Evolutionary conservation across 2,888 invertebrate species (phyloP), one percentile per base, ranked within the genome.

Genomic region (Athetis lepigone): DNA sequence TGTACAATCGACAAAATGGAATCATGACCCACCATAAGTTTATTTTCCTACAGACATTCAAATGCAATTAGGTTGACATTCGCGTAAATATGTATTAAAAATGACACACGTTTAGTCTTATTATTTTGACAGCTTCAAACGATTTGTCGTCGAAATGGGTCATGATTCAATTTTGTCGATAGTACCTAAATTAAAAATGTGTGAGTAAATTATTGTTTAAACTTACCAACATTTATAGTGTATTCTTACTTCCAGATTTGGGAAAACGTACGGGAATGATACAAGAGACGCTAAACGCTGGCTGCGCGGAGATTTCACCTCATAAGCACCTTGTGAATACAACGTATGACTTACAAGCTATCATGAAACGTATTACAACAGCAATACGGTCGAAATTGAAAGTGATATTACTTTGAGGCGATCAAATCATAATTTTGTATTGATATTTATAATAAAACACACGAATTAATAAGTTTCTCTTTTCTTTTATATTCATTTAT

Each of bases 211-310:
- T n/a, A n/a, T n/a, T n/a, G n/a, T n/a, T n/a, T 39, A 1, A 25
- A 4, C 25, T 3, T 25, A 25, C 25, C 25, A 6, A 25, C 1
- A 29, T 11, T 11, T 33, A 33, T 7, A 18, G 7, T 8, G 25
- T 25, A 23, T 39, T 21, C 1, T 13, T 21, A 2, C 3, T 73
- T 93, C 21, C 83, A 97, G 97, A 84, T 96, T 96, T 90, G 98
- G 97, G 7, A 96, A 96, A 86, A 97, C 97, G 0, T 97, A 96
- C 86, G 97, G 97, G 21, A 96, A 96, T 77, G 97, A 97, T 81
- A 96, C 97, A 0, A 93, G 96, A 79, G 96, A 97, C 83, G 97
- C 97, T 0, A 97, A 97, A 85, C 92, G 96, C 70, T 97, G 97
- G 96, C 90, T 97, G 47, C 95, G 96, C 45, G 96, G 96, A 29